Conservation (phyloP, 2,113 vertebrate genomes). For the Campylorhamphus procurvoides region DNA sequence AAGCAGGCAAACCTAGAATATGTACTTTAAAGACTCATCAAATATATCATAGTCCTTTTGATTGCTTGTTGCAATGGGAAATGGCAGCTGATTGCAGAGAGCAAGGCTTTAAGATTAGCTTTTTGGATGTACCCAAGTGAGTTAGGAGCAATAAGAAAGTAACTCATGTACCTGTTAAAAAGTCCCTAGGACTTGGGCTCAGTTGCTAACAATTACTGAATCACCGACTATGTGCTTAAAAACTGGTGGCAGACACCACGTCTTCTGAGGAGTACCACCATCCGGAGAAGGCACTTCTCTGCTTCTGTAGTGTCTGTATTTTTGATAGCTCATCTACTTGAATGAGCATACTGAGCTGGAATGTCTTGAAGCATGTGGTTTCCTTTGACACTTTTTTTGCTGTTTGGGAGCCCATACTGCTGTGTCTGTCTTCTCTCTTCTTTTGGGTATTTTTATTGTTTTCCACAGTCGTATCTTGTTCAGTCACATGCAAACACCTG, state of each 20-base stretch:
- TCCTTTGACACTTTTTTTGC: background rate
- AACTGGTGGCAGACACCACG: background rate
- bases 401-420: background rate
- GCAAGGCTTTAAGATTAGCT: background rate
- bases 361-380: background rate
- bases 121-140: background rate
- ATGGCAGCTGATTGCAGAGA: background rate
- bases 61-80: background rate
- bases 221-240: background rate
- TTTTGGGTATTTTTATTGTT: conserved; percentile 1
- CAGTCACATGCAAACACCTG: conserved; percentile 64
- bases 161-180: accelerated
- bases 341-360: background rate
- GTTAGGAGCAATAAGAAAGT: background rate
- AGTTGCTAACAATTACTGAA: background rate
- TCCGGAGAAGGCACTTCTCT: background rate
- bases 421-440: conserved; percentile 2
- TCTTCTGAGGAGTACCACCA: background rate
- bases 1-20: background rate
- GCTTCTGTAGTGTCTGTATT: background rate
- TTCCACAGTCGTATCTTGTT: conserved; percentile 4
- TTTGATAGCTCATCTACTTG: background rate
- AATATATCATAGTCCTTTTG: background rate
- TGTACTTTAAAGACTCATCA: background rate
- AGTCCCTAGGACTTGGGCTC: background rate